Conservation (phyloP, 2,113 vertebrate species). For the Isurus oxyrinchus region DNA sequence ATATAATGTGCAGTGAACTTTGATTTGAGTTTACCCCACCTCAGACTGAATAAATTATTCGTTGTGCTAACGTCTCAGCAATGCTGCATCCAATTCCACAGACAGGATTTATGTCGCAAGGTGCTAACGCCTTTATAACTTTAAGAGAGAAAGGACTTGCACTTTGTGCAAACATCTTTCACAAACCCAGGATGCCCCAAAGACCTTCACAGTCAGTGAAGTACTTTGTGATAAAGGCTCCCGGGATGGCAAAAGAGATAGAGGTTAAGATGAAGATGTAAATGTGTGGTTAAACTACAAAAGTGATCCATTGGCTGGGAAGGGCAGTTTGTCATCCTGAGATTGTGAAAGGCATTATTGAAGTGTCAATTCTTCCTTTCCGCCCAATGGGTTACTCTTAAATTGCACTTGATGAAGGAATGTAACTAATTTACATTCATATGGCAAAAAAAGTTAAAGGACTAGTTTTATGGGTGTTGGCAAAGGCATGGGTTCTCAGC, state of each 20-base stretch:
- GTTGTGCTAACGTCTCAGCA: not conserved
- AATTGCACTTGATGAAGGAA: not conserved
- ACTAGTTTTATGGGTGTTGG: too few relatives aligned
- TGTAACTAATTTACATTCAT: too few relatives aligned
- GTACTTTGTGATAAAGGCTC: not conserved
- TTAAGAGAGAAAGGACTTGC: not conserved
- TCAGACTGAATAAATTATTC: not conserved
- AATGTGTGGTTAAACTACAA: not conserved
- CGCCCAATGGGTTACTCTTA: not conserved
- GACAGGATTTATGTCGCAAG: not conserved
- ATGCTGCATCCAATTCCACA: not conserved
- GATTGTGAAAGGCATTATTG: not conserved
- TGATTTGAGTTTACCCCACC: not conserved
- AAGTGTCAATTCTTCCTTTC: not conserved
- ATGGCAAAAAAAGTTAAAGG: too few relatives aligned
- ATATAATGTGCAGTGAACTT: not conserved
- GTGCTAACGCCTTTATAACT: not conserved
- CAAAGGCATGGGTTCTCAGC: too few relatives aligned
- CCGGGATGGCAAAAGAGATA: too few relatives aligned
- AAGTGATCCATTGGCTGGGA: not conserved
- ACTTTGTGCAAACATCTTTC: not conserved
- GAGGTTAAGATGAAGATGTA: too few relatives aligned
- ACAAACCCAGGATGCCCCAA: not conserved
- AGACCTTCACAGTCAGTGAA: not conserved
- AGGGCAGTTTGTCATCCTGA: not conserved